These are phyloP conservation scores for Lepus townsendii DNA, from an alignment of 2,797 vertebrate species.

Conservation along the genomic window DNA sequence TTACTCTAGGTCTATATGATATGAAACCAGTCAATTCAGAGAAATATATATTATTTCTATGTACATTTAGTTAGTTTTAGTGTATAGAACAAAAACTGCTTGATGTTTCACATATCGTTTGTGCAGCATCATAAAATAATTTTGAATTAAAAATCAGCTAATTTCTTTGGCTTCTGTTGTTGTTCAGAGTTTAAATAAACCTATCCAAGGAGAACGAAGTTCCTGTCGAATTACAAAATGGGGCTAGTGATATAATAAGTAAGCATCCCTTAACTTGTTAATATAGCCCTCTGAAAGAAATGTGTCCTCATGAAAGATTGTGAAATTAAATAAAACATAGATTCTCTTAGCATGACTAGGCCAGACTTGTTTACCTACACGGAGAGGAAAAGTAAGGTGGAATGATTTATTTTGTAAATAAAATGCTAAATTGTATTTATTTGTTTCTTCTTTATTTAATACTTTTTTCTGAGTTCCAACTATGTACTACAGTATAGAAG, in stretches of 20 bases:
- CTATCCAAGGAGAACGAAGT: background rate
- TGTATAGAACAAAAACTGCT: constrained; percentile 23
- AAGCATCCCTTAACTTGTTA: background rate
- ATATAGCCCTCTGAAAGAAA: constrained; percentile 8
- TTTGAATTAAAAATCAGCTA: constrained; percentile 44
- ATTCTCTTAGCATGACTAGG: background rate
- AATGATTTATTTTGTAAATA: constrained; percentile 7
- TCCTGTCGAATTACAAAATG: background rate
- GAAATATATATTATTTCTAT: background rate
- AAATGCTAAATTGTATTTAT: background rate
- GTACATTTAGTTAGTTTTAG: constrained; percentile 41
- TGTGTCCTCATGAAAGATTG: background rate
- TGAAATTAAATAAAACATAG: background rate
- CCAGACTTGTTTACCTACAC: background rate
- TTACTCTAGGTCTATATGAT: background rate
- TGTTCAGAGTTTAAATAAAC: background rate
- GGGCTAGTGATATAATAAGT: background rate
- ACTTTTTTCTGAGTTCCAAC: background rate
- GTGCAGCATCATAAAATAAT: constrained; percentile 27
- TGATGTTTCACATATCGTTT: constrained; percentile 46
- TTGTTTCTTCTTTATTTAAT: background rate
- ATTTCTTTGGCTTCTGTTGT: background rate
- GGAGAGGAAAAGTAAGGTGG: background rate
- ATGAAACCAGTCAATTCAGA: constrained; percentile 56
- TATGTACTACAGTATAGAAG: background rate